phyloP scores from a whole-genome alignment of 2,888 invertebrate genomes.

The Drosophila greeni region DNA sequence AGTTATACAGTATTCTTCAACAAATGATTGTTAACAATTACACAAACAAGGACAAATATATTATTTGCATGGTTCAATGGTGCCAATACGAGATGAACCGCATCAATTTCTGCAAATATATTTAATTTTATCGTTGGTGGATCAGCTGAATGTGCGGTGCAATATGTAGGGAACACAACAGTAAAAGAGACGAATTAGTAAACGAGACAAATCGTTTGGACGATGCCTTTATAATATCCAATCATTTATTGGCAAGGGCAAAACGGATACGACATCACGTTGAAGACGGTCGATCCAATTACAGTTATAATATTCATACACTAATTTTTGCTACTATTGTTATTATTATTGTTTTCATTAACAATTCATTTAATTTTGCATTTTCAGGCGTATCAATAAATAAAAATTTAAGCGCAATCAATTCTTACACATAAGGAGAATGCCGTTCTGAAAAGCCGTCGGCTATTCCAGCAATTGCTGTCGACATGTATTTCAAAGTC shows the following conservation, averaged over 20 bases:
- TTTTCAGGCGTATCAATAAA: background rate
- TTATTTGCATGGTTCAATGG: constrained; percentile 42
- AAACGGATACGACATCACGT: constrained; percentile 5
- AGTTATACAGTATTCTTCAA: background rate
- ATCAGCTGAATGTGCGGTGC: too few species aligned
- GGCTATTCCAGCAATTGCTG: constrained; percentile 1
- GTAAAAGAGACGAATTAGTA: constrained; percentile 19
- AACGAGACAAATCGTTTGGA: constrained; percentile 3
- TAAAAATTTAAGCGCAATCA: background rate
- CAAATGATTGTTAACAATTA: constrained; percentile 16
- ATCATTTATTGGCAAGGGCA: constrained; percentile 5
- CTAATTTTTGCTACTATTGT: constrained; percentile 1
- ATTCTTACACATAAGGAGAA: constrained; percentile 10
- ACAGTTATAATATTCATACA: background rate
- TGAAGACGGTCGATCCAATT: background rate
- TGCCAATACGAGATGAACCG: too few species aligned
- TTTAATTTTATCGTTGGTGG: constrained; percentile 42
- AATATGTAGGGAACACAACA: constrained; percentile 47
- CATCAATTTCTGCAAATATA: too few species aligned
- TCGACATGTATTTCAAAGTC: constrained; percentile 12
- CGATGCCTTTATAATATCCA: constrained; percentile 11
- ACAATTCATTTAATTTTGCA: constrained; percentile 3
- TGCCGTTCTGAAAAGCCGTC: background rate
- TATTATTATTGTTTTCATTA: constrained; percentile 1
- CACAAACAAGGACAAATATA: constrained; percentile 45